Percentiles rank a stretch among this genome's conserved stretches.
phyloP scores from a whole-genome alignment of 2,888 invertebrate genomes.

The Thysanoteuthis rhombus region DNA sequence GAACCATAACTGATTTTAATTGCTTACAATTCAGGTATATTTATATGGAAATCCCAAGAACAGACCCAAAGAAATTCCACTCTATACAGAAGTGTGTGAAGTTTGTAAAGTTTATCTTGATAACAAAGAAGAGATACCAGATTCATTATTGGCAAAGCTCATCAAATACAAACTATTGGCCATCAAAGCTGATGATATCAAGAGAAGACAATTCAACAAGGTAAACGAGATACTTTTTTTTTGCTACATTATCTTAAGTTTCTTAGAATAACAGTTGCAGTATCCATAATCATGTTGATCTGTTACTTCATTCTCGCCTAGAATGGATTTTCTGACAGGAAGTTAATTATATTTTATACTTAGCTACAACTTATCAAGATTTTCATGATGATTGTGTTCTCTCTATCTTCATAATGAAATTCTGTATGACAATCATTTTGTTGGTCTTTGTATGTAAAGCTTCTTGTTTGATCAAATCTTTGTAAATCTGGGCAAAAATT shows the following conservation, averaged over 20 bases:
- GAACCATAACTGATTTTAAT: neutral
- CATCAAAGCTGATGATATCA: slow-evolving; percentile 61
- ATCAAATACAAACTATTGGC: slow-evolving; percentile 63
- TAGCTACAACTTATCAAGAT: too few relatives aligned
- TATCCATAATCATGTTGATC: neutral
- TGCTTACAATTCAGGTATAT: slow-evolving; percentile 50
- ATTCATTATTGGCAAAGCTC: slow-evolving; percentile 63
- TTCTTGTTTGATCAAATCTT: too few relatives aligned
- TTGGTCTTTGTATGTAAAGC: too few relatives aligned
- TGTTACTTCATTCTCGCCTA: neutral
- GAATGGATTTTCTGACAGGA: neutral
- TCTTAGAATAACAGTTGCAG: neutral
- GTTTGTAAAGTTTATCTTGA: slow-evolving; percentile 63
- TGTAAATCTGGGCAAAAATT: neutral
- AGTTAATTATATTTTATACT: neutral
- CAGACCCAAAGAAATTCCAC: slow-evolving; percentile 62
- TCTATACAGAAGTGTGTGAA: slow-evolving; percentile 65
- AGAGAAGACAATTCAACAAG: slow-evolving; percentile 60
- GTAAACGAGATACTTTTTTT: slow-evolving; percentile 41
- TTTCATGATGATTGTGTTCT: too few relatives aligned
- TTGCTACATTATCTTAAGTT: neutral
- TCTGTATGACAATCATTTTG: too few relatives aligned
- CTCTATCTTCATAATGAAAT: too few relatives aligned
- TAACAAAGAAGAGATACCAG: slow-evolving; percentile 62
- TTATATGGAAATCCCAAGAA: slow-evolving; percentile 65